Percentiles rank a stretch among this genome's conserved stretches.
phyloP scores from a whole-genome alignment of 1,140 invertebrate genomes.

The Eubasilissa regina region DNA sequence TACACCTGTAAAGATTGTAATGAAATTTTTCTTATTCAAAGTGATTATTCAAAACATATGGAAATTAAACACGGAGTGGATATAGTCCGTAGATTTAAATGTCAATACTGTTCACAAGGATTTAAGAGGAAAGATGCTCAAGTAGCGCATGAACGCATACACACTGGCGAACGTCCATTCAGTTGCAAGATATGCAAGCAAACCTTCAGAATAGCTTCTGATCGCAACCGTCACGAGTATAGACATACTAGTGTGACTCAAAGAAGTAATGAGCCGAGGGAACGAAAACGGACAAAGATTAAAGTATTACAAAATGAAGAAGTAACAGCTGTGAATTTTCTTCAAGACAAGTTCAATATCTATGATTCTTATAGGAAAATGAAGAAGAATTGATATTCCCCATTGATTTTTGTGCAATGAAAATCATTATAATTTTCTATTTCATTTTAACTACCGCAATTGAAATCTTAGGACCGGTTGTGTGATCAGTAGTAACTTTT shows the following conservation, averaged over 20 bases:
- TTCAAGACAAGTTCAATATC: not conserved
- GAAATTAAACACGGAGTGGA: not conserved
- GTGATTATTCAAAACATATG: not conserved
- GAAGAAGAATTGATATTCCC: no score
- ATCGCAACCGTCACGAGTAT: conserved; percentile 8
- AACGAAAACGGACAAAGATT: no score
- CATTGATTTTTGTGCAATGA: no score
- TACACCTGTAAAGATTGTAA: not conserved
- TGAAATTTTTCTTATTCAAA: not conserved
- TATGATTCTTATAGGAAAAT: no score
- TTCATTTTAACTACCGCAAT: no score
- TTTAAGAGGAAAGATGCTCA: conserved; percentile 1
- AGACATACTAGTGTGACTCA: not conserved
- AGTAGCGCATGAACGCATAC: conserved; percentile 9
- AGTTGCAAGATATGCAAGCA: not conserved
- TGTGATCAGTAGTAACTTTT: no score
- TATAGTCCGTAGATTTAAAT: not conserved
- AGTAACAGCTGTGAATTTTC: not conserved
- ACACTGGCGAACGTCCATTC: conserved; percentile 13
- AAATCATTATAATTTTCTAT: no score
- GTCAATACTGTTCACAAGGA: not conserved
- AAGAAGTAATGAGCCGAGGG: no score
- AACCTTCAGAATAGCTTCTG: not conserved
- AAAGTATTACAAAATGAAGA: not conserved
- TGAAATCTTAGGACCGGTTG: no score